phyloP scores from a whole-genome alignment of 1,140 invertebrate species.

The Harpegnathos saltator region DNA sequence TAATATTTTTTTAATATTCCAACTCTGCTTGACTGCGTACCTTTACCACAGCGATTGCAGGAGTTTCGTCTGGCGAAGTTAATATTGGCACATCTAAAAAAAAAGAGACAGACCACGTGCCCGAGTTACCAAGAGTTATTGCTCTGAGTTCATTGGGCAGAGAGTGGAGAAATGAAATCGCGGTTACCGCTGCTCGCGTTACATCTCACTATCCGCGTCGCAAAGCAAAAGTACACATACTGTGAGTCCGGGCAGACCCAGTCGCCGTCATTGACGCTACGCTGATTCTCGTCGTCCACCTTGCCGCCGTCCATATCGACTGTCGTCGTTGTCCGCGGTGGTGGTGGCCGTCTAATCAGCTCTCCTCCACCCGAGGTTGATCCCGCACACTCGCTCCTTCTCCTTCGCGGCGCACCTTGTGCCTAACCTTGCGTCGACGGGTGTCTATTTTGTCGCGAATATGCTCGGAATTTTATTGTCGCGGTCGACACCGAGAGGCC shows the following conservation, averaged over 20 bases:
- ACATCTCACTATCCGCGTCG: no score
- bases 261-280: slow-evolving; percentile 82
- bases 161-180: neutral
- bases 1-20: slow-evolving; percentile 6
- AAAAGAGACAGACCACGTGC: neutral
- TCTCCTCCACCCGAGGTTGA: no score
- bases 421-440: slow-evolving; percentile 5
- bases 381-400: no score
- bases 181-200: no score
- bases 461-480: no score
- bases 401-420: no score
- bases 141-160: neutral
- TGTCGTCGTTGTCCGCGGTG: neutral
- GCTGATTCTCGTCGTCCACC: slow-evolving; percentile 81
- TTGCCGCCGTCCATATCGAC: slow-evolving; percentile 78
- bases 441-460: no score
- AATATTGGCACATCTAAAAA: slow-evolving; percentile 94
- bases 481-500: no score
- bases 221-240: slow-evolving; percentile 76
- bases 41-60: slow-evolving; percentile 97
- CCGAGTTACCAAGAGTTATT: no score
- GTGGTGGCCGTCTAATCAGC: no score
- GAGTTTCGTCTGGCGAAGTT: slow-evolving; percentile 96
- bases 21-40: slow-evolving; percentile 70
- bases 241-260: slow-evolving; percentile 84